Base-by-base conservation (phyloP, 1,140 invertebrate genomes). In the Anastrepha ludens region DNA sequence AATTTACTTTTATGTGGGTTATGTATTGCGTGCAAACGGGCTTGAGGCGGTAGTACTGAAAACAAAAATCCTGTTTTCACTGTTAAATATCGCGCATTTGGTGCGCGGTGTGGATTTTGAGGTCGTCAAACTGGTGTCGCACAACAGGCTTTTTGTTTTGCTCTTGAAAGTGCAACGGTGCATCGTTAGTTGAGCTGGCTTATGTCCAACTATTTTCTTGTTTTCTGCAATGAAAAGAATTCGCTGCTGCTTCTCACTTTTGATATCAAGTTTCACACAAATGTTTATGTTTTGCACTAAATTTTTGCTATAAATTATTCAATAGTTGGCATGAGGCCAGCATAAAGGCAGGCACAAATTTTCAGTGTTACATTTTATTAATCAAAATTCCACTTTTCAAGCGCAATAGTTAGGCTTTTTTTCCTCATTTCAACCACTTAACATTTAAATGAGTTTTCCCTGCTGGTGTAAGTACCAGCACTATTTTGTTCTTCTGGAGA, bases 51-150 rank as follows among this genome's bases (percentile, higher is more conserved):
- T 88, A 87, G 89, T 86, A 88, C 2, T 55, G 50, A 55, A 55
- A 55, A 88, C 88, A 55, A 92, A 89, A 89, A 92, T 92, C 91
- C 91, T 92, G 91, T 92, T 92, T 92, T 92, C 90, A 92, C 90
- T 92, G 90, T 91, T 92, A 91, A 89, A 88, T 89, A 20, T 20
- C 47, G 47, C 20, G 7, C 17, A 20, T 29, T 17, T 13, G 13
- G 20, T 81, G 3, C 15, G 6, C 20, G 8, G 74, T 50, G 29
- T 17, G n/a, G 13, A 55, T 89, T 92, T 92, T 89, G 91, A 89
- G 91, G 91, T 92, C 91, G 91, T 87, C 85, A 88, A 88, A 89
- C 47, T 41, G 59, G 85, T 62, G 85, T 44, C 29, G 11, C 9
- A 13, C 17, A 81, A 58, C 47, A 20, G 41, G n/a, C 74, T 67